phyloP scores from a whole-genome alignment of 1,140 invertebrate genomes.

The Euwallacea fornicatus region DNA sequence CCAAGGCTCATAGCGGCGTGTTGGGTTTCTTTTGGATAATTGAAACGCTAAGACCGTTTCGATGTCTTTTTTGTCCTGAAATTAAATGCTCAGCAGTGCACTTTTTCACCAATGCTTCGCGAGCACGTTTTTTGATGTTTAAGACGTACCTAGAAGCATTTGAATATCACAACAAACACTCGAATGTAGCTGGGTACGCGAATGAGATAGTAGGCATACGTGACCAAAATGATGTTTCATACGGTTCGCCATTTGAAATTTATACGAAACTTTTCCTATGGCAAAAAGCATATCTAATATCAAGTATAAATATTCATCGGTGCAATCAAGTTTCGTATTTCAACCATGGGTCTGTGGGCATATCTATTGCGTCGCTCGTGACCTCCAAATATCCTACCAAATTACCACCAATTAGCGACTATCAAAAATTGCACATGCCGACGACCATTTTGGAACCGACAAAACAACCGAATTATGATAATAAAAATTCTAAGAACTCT shows the following conservation, averaged over 20 bases:
- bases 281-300: not conserved
- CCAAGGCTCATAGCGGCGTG: not conserved
- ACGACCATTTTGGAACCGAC: conserved; percentile 18
- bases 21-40: conserved; percentile 5
- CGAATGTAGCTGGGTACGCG: not conserved
- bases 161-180: not conserved
- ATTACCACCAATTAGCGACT: conserved; percentile 22
- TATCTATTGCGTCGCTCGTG: conserved; percentile 9
- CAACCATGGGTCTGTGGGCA: conserved; percentile 3
- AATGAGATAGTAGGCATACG: not conserved
- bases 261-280: no score
- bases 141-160: not conserved
- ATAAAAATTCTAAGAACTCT: conserved; percentile 20
- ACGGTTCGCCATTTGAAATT: no score
- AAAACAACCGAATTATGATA: conserved; percentile 24
- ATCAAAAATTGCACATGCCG: conserved; percentile 29
- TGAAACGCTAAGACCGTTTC: conserved; percentile 1
- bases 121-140: not conserved
- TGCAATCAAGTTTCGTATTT: conserved; percentile 8
- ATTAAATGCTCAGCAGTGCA: not conserved
- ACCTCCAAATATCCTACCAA: conserved; percentile 29
- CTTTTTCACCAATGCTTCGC: not conserved
- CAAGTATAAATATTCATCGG: conserved; percentile 6
- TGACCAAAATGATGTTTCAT: not conserved
- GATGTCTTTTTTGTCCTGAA: not conserved